Conservation (phyloP, 2,888 invertebrate species). For the Habrosyne pyritoides region DNA sequence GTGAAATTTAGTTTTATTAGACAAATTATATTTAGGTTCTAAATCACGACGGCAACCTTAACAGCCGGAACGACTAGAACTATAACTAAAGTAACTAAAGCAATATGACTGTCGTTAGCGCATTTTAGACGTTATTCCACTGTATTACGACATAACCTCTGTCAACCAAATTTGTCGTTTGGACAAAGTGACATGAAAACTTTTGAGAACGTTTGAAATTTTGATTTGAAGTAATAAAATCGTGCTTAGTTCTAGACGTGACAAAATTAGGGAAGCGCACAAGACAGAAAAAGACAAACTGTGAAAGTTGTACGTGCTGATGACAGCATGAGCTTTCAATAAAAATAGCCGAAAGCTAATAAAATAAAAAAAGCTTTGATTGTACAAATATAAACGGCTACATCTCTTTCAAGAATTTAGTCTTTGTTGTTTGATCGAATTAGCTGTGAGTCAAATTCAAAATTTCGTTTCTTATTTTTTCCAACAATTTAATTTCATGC, state of each 20-base stretch:
- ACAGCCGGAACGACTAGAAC: constrained; percentile 28
- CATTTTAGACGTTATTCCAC: not conserved
- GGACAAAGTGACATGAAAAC: constrained; percentile 17
- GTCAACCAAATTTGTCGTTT: constrained; percentile 13
- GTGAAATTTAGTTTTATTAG: constrained; percentile 30
- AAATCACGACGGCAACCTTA: constrained; percentile 25
- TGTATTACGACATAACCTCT: constrained; percentile 25
- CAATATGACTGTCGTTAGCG: not conserved
- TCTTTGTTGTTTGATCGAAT: not conserved
- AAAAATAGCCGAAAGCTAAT: not conserved
- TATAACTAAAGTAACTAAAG: constrained; percentile 1
- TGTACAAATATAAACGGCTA: not conserved
- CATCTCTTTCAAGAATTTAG: not conserved
- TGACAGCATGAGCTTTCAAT: not conserved
- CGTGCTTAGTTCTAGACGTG: constrained; percentile 44
- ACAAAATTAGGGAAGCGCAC: constrained; percentile 32
- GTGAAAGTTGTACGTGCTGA: constrained; percentile 38
- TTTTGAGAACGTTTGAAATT: constrained; percentile 22
- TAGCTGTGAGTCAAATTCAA: not conserved
- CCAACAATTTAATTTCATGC: not conserved
- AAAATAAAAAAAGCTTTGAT: not conserved
- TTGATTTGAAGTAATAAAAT: constrained; percentile 38
- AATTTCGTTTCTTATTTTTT: not conserved
- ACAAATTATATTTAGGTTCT: constrained; percentile 22
- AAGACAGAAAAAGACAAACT: constrained; percentile 15